Evolutionary conservation across 2,113 vertebrate genomes (phyloP).

Genomic region (Catharus bicknelli): DNA sequence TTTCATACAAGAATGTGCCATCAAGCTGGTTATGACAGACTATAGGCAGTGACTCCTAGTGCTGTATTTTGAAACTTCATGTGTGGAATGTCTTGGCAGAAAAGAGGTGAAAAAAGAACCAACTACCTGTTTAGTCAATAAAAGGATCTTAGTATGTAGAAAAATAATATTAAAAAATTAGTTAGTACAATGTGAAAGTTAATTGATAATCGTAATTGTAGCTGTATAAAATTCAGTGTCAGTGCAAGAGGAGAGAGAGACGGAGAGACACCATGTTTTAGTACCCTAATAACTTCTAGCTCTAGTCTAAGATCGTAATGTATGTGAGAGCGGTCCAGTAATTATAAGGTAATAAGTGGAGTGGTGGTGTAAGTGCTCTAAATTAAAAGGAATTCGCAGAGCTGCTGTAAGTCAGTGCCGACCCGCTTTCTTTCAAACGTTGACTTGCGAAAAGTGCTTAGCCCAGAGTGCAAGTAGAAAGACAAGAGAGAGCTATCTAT

Average conservation of each 20-base stretch:
- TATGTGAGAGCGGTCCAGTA: constrained; percentile 73
- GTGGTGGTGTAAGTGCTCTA: constrained; percentile 78
- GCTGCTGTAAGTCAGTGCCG: constrained; percentile 76
- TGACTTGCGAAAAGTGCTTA: constrained; percentile 79
- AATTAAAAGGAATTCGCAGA: constrained; percentile 82
- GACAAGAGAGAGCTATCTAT: constrained; percentile 88
- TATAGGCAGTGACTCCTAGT: neutral
- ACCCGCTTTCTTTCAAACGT: constrained; percentile 76
- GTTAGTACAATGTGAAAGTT: constrained; percentile 32
- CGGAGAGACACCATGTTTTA: constrained; percentile 69
- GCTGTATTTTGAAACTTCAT: neutral
- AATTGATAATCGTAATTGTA: constrained; percentile 62
- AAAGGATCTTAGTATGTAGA: neutral
- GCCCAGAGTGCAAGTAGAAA: constrained; percentile 76
- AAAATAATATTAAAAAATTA: neutral
- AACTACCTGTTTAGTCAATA: neutral
- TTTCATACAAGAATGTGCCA: neutral
- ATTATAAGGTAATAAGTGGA: constrained; percentile 83
- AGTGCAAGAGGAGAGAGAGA: constrained; percentile 47
- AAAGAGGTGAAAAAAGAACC: neutral
- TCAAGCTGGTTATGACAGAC: neutral
- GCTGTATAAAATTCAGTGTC: constrained; percentile 63
- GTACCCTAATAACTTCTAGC: constrained; percentile 79
- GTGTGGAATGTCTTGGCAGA: neutral
- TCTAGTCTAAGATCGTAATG: constrained; percentile 73